phyloP scores from a whole-genome alignment of 2,797 vertebrate species.

The Ataeniobius toweri region DNA sequence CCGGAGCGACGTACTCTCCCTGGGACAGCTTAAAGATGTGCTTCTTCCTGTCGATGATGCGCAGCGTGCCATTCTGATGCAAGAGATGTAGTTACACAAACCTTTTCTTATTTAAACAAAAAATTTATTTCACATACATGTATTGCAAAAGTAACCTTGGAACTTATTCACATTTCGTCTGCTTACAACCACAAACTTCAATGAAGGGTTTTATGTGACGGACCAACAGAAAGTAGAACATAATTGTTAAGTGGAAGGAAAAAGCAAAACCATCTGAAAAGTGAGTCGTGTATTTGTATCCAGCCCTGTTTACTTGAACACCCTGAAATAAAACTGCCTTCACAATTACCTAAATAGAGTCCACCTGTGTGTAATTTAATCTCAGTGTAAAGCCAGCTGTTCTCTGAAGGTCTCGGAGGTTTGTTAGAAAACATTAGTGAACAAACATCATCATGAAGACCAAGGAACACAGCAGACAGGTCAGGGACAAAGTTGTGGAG shows the following conservation, averaged over 20 bases:
- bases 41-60: conserved; percentile 84
- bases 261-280: no score
- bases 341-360: no score
- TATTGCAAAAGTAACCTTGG: no score
- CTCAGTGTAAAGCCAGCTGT: no score
- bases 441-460: no score
- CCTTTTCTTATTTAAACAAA: neutral
- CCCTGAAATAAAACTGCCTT: no score
- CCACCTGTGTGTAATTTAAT: no score
- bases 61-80: conserved; percentile 80
- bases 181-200: neutral
- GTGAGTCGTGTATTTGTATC: no score
- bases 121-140: neutral
- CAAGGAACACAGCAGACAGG: no score
- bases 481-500: neutral
- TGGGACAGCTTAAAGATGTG: conserved; percentile 85
- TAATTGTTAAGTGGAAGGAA: neutral
- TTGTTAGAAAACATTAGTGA: no score
- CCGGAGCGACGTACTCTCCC: conserved; percentile 84
- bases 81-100: neutral
- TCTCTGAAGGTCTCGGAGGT: no score
- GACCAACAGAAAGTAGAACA: neutral
- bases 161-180: neutral
- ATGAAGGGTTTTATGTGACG: neutral
- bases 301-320: no score